Conservation (phyloP, 2,113 vertebrate species). For the Patagioenas fasciata region DNA sequence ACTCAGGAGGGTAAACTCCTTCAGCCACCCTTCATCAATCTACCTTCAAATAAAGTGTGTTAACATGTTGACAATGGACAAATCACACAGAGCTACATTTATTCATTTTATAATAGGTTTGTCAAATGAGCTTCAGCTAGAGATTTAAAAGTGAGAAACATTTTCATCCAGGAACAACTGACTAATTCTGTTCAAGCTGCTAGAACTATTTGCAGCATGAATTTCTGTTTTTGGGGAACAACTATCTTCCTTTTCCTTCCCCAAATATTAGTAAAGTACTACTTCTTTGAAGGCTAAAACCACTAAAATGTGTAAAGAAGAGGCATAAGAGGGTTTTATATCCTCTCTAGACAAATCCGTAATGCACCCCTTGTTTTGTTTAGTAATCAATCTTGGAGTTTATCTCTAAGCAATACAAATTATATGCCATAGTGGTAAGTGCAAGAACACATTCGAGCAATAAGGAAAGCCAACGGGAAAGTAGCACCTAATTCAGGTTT, state of each 20-base stretch:
- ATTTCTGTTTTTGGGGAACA: neutral
- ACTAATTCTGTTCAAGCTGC: slow-evolving; percentile 67
- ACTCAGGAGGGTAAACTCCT: slow-evolving; percentile 84
- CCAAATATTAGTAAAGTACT: slow-evolving; percentile 52
- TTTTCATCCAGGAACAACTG: slow-evolving; percentile 73
- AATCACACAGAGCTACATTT: slow-evolving; percentile 82
- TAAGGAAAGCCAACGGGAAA: slow-evolving; percentile 60
- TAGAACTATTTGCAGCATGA: slow-evolving; percentile 51
- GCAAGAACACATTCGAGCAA: slow-evolving; percentile 53
- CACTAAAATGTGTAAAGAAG: slow-evolving; percentile 56
- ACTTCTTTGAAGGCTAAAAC: slow-evolving; percentile 45
- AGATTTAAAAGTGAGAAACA: slow-evolving; percentile 77
- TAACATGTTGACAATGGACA: slow-evolving; percentile 87
- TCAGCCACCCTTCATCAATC: slow-evolving; percentile 84
- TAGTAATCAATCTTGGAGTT: slow-evolving; percentile 64
- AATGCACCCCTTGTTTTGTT: slow-evolving; percentile 54
- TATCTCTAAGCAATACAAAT: slow-evolving; percentile 73
- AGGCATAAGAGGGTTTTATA: slow-evolving; percentile 57
- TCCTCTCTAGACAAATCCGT: slow-evolving; percentile 51
- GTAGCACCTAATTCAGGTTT: slow-evolving; percentile 55
- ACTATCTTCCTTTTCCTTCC: neutral
- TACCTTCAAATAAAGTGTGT: slow-evolving; percentile 83
- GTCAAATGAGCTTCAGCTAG: slow-evolving; percentile 79
- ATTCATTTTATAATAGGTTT: slow-evolving; percentile 86
- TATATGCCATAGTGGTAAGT: slow-evolving; percentile 49